Conservation (phyloP, 1,140 invertebrate species). For the Orchesella cincta region DNA sequence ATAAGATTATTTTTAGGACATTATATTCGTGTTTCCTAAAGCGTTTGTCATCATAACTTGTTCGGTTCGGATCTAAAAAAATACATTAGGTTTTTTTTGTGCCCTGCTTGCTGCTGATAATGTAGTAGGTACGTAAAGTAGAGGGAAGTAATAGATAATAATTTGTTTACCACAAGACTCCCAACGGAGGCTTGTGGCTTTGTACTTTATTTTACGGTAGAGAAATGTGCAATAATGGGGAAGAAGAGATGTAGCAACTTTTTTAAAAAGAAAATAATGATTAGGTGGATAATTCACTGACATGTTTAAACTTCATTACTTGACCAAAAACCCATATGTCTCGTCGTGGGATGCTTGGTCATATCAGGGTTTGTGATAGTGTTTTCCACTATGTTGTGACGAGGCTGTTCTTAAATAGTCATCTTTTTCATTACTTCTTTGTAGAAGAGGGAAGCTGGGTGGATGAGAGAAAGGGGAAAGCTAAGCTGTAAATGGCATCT, state of each 20-base stretch:
- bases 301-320: conserved; percentile 25
- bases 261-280: not conserved
- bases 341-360: conserved; percentile 8
- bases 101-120: no score
- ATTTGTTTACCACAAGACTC: conserved; percentile 17
- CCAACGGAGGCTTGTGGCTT: conserved; percentile 15
- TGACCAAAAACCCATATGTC: conserved; percentile 24
- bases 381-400: no score
- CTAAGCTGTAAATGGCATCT: no score
- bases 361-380: no score
- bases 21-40: not conserved
- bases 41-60: conserved; percentile 26
- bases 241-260: not conserved
- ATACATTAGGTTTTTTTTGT: no score
- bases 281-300: conserved; percentile 12
- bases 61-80: no score
- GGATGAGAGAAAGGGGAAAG: no score
- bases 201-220: not conserved
- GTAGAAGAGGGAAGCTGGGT: no score
- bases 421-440: no score
- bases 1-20: conserved; percentile 24
- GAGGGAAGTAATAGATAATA: conserved; percentile 9
- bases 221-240: not conserved
- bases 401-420: no score
- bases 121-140: not conserved